Percentiles rank a stretch among this genome's conserved stretches.
phyloP scores from a whole-genome alignment of 2,797 vertebrate species.

The Pampus argenteus region DNA sequence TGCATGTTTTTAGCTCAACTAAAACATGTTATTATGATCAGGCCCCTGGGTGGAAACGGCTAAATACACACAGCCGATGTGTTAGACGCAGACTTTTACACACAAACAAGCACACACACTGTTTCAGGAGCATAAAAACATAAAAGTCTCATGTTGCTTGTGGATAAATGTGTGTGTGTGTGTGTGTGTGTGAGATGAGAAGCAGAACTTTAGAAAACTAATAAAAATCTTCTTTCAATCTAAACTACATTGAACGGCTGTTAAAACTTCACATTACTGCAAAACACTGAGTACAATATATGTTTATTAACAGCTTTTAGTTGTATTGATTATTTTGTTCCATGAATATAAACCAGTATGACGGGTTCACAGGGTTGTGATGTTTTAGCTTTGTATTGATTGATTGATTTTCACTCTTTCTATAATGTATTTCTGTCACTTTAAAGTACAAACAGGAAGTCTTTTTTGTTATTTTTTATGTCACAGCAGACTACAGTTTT shows the following conservation, averaged over 20 bases:
- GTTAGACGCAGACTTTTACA: conserved; percentile 5
- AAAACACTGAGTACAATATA: too few relatives aligned
- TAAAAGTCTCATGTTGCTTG: not conserved
- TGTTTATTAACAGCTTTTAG: too few relatives aligned
- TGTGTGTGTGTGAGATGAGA: too few relatives aligned
- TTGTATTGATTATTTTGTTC: conserved; percentile 5
- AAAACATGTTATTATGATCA: conserved; percentile 68
- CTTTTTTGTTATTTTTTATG: too few relatives aligned
- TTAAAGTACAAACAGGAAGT: too few relatives aligned
- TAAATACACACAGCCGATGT: conserved; percentile 22
- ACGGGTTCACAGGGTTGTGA: not conserved
- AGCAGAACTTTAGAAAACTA: too few relatives aligned
- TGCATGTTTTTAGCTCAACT: conserved; percentile 65
- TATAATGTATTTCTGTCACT: too few relatives aligned
- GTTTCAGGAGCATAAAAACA: not conserved
- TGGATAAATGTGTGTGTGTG: conserved; percentile 9
- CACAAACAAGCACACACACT: not conserved
- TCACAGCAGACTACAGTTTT: too few relatives aligned
- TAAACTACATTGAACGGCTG: too few relatives aligned
- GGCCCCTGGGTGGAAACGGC: conserved; percentile 42
- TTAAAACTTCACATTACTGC: not conserved
- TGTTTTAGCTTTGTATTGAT: too few relatives aligned
- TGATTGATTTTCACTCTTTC: too few relatives aligned
- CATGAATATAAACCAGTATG: not conserved
- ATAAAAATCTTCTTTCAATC: too few relatives aligned